Base-by-base conservation (phyloP, 2,888 invertebrate species). In the Eledone cirrhosa region DNA sequence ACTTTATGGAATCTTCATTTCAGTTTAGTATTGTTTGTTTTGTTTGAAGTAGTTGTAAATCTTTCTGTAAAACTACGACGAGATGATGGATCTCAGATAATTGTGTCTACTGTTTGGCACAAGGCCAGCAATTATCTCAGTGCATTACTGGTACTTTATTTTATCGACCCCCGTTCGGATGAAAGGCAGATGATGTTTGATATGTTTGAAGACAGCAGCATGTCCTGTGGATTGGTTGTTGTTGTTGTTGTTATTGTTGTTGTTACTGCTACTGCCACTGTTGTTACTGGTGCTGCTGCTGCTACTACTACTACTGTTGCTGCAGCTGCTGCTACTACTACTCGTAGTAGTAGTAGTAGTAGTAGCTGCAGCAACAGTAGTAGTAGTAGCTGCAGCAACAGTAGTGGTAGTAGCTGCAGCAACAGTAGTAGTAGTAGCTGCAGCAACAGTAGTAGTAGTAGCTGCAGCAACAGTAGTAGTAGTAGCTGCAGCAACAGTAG, bases 121-220 rank as follows among this genome's bases (percentile, higher is more conserved):
- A n/a, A n/a, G n/a, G n/a, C n/a, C n/a, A n/a, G n/a, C n/a, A n/a
- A n/a, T n/a, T n/a, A n/a, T n/a, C n/a, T n/a, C n/a, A n/a, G n/a
- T n/a, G n/a, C n/a, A n/a, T n/a, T n/a, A n/a, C n/a, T n/a, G n/a
- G n/a, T n/a, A n/a, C n/a, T n/a, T n/a, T n/a, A n/a, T n/a, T n/a
- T n/a, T n/a, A n/a, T n/a, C n/a, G n/a, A n/a, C n/a, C n/a, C n/a
- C n/a, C n/a, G n/a, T n/a, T n/a, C n/a, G n/a, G 84, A 82, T 78
- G 85, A 82, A 69, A 83, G 84, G 84, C 84, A 84, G 7, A 85
- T 81, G 14, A 83, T 85, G 48, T 84, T 84, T 0, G 85, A 81
- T 8, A 85, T 78, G 14, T 84, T 84, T 16, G 83, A 82, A 48
- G 85, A 24, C 78, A 78, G 53, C 82, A 81, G 13, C 83, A 82